Base-by-base conservation (phyloP, 1,140 invertebrate species). In the Octopus bimaculoides region DNA sequence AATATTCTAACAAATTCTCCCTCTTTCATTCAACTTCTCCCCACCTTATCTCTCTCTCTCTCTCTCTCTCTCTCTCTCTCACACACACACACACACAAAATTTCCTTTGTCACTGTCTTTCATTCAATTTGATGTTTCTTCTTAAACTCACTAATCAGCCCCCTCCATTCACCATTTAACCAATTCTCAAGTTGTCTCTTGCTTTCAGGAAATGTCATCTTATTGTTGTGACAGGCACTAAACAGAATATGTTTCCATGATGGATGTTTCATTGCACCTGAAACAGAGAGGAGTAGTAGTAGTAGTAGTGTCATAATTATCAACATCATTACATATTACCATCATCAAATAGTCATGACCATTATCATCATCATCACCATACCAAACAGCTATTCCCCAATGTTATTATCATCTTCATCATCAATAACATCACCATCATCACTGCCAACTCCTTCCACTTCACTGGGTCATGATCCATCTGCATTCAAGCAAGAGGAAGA, bases 201-300 rank as follows among this genome's bases (percentile, higher is more conserved):
- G 26, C 61, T 75, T 4, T n/a, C 75, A 7, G 52, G 55, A 17
- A 74, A 54, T 17, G 55, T 26, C 14, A 73, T 75, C 26, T 71
- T 12, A 12, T 71, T 66, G 75, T 80, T 80, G 69, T 77, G 75
- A 5, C 75, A 77, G 12, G 79, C 75, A 69, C 56, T 77, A 7
- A 80, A 80, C 52, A 80, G 7, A 4, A 80, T 56, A 5, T 80
- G 79, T 61, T 77, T 69, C 79, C 79, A 80, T 54, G n/a, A 41
- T 41, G 79, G 79, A 10, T 20, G 52, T 52, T 61, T 54, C 8
- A 52, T 41, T 14, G 41, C 75, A 10, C 79, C 79, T 53, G 55
- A 5, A 61, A 52, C 55, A 26, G 8, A 20, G 9, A 69, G n/a
- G 4, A 78, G n/a, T 55, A 56, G 9, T 17, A 61, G 17, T 12